Base-by-base conservation (phyloP, 2,888 invertebrate genomes). In the Ashinkailepas kermadecensis region DNA sequence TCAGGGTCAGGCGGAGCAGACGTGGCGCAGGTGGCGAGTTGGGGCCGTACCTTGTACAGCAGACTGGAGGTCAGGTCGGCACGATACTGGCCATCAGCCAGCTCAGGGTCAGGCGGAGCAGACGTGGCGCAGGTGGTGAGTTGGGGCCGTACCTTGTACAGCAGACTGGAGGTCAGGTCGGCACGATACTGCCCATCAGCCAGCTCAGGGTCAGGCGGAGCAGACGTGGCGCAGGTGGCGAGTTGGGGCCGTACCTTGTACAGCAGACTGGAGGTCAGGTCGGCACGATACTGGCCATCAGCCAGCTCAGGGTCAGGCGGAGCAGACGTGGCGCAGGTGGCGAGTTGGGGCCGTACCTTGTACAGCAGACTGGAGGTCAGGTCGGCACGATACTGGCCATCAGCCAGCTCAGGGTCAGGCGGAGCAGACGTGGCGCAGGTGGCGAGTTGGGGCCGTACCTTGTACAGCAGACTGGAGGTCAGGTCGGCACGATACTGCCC, bases 361-460 rank as follows among this genome's bases (percentile, higher is more conserved):
- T 95, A 96, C 86, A 95, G 92, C n/a, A 96, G 88, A 10, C 92
- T 90, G 82, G 92, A 89, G 0, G 95, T 93, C 13, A 96, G 88
- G 18, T 89, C 89, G 85, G 91, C 92, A 57, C 94, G 90, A 85
- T 92, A 95, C 65, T 88, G 88, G 0, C 93, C 91, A 0, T 91
- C 90, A 0, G 93, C 91, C 85, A 94, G 93, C 0, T 93, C 92
- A 0, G 91, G 89, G 23, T 89, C n/a, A n/a, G n/a, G n/a, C n/a
- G n/a, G n/a, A n/a, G n/a, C 39, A 39, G 39, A 39, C 2, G 39
- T 3, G 39, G 39, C 39, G 39, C 39, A 39, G 39, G 4, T 39
- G 39, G 2, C 4, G 39, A 39, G 39, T 39, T 3, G 39, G 39
- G 39, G 39, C 39, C 39, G 39, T 87, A 92, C 93, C 90, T 95